A percentile compares a stretch with the other conserved stretches of the same genome.
These are phyloP conservation scores for Stratiolaelaps scimitus DNA, from an alignment of 1,140 invertebrate species.

Conservation along the genomic window DNA sequence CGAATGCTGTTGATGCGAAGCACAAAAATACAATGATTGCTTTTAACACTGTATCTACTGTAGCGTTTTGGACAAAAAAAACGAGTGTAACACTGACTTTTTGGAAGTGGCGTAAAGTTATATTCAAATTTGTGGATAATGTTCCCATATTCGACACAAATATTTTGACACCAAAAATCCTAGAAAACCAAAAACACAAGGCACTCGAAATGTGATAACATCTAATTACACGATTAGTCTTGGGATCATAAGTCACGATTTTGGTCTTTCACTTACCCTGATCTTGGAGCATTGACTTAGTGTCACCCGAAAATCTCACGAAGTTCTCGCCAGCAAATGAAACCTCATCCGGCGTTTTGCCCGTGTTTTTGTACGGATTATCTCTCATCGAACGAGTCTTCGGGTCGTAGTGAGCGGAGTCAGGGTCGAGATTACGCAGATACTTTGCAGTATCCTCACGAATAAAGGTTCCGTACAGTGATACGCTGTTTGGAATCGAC, in stretches of 20 bases:
- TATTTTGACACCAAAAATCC: too few relatives aligned
- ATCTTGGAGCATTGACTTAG: neutral
- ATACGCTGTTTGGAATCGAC: conserved; percentile 97
- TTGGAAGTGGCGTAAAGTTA: neutral
- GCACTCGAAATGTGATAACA: too few relatives aligned
- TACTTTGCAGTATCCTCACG: conserved; percentile 98
- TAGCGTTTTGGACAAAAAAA: too few relatives aligned
- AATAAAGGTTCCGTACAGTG: conserved; percentile 90
- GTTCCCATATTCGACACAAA: too few relatives aligned
- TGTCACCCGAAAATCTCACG: neutral
- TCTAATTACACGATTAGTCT: too few relatives aligned
- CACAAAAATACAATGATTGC: too few relatives aligned
- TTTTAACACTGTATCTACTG: too few relatives aligned
- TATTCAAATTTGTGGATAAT: too few relatives aligned
- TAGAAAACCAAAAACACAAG: too few relatives aligned
- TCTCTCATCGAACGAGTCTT: conserved; percentile 97
- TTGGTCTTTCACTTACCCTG: neutral
- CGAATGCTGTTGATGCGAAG: conserved; percentile 57
- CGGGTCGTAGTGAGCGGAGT: conserved; percentile 97
- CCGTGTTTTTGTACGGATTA: conserved; percentile 65
- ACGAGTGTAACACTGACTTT: too few relatives aligned
- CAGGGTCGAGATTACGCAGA: conserved; percentile 85
- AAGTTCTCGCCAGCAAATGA: conserved; percentile 66
- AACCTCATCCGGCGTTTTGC: conserved; percentile 53
- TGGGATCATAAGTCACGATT: conserved; percentile 34